Evolutionary conservation across 2,797 vertebrate genomes (phyloP), one percentile per base, ranked within the genome.

Genomic region (Hozukius guyotensis): DNA sequence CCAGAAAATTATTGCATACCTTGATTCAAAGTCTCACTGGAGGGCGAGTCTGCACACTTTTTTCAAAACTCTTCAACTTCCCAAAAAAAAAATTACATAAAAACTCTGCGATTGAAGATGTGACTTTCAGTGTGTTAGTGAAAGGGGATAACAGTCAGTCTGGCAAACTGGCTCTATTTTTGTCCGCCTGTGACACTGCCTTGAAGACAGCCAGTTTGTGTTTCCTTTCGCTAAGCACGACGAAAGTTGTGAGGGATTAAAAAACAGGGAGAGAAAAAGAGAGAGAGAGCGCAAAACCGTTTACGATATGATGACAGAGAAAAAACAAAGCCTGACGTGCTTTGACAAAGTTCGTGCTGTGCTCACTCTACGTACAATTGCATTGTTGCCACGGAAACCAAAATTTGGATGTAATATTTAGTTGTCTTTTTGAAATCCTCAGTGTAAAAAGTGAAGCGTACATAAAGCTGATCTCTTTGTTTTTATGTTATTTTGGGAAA

Each of bases 401-500:
- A 57, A 27, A 83, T 84, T 76, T 75, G 32, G 46, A 87, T 70
- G 27, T 76, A 46, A 62, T 72, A 61, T 90, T 78, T 80, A 60
- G 63, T 78, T 68, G 2, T 55, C 14, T 73, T 66, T 69, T 62
- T 56, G 24, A 81, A 72, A 60, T 38, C 16, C 20, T 24, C 53
- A 75, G 5, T 63, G 46, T 70, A 34, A 63, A 55, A 74, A 56
- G 1, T 25, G 20, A 79, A 42, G 16, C 24, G 31, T 18, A 79
- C n/a, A 73, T 46, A 32, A 76, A 76, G 62, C 6, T 32, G 52
- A 83, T 81, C 80, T 87, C 84, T 87, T 85, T 75, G 93, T 95
- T 96, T 95, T 96, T 94, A 95, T 96, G 95, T 95, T 93, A 96
- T 96, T 96, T 96, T 94, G 86, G 75, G 85, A 93, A 94, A 96